These are phyloP conservation scores for Tetragnatha versicolor DNA, from an alignment of 1,140 invertebrate species.

Conservation along the genomic window DNA sequence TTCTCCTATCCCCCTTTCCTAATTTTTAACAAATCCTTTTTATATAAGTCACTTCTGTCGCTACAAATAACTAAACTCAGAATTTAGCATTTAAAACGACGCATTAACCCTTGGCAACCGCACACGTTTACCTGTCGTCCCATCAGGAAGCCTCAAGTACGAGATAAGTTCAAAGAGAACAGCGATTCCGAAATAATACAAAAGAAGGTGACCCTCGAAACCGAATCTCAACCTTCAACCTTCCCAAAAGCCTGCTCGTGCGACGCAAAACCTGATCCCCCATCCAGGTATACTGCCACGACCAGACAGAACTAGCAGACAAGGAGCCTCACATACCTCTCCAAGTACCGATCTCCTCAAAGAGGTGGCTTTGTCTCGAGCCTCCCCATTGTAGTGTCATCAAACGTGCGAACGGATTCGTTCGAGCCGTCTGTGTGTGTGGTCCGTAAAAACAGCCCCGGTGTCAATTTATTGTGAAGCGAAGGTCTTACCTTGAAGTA, in stretches of 20 bases:
- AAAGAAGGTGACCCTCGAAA: not conserved
- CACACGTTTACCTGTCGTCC: no score
- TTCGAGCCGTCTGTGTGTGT: not conserved
- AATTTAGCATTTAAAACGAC: no score
- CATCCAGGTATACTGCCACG: not conserved
- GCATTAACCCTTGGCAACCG: no score
- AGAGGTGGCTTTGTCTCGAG: conserved; percentile 7
- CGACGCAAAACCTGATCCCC: not conserved
- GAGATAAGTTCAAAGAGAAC: no score
- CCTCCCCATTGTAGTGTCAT: conserved; percentile 13
- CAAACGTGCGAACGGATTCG: not conserved
- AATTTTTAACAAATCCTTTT: no score
- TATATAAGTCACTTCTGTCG: no score
- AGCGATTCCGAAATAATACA: not conserved
- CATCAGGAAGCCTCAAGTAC: no score
- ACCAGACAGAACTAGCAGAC: not conserved
- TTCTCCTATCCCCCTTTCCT: no score
- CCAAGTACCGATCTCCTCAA: not conserved
- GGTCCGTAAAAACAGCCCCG: not conserved
- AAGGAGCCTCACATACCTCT: not conserved
- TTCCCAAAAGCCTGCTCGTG: not conserved
- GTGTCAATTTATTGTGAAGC: no score
- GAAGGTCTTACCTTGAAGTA: no score
- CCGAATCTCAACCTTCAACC: not conserved
- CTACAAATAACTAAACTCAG: no score